phyloP scores from a whole-genome alignment of 2,113 vertebrate genomes.

The Ancistrus triradiatus region DNA sequence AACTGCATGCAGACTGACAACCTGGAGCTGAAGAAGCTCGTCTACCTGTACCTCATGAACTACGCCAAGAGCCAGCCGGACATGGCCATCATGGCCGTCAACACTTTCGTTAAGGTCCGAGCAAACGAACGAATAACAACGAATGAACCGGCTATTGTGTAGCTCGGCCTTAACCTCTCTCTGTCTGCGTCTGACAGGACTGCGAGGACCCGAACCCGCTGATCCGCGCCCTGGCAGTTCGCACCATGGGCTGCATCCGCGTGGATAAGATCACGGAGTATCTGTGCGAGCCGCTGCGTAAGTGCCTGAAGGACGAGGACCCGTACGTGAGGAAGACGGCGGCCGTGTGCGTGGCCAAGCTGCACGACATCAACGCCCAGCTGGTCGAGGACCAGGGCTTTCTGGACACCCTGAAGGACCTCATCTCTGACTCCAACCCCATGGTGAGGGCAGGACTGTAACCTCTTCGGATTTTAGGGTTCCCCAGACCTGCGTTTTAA shows the following conservation, averaged over 20 bases:
- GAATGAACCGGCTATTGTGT: no score
- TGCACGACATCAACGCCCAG: slow-evolving; percentile 96
- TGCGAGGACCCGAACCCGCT: slow-evolving; percentile 97
- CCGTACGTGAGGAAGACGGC: slow-evolving; percentile 96
- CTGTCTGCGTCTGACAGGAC: slow-evolving; percentile 67
- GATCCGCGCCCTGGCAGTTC: slow-evolving; percentile 91
- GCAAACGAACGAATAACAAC: not conserved
- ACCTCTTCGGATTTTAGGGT: not conserved
- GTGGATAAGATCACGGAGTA: slow-evolving; percentile 98
- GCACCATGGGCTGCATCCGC: slow-evolving; percentile 97
- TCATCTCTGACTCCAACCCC: slow-evolving; percentile 97
- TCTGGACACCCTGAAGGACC: slow-evolving; percentile 94
- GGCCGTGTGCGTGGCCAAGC: slow-evolving; percentile 93
- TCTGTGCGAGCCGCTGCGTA: slow-evolving; percentile 90
- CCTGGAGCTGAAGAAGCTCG: slow-evolving; percentile 96
- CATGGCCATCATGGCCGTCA: slow-evolving; percentile 99
- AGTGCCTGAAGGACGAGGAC: slow-evolving; percentile 96
- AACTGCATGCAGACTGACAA: slow-evolving; percentile 99
- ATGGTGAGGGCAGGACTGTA: slow-evolving; percentile 72
- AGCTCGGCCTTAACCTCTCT: not conserved
- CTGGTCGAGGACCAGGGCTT: slow-evolving; percentile 97
- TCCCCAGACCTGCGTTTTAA: not conserved
- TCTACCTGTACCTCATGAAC: slow-evolving; percentile 98
- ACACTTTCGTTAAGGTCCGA: slow-evolving; percentile 95
- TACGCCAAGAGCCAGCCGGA: slow-evolving; percentile 98